Base-by-base conservation (phyloP, 2,113 vertebrate species). In the Chloroceryle aenea region DNA sequence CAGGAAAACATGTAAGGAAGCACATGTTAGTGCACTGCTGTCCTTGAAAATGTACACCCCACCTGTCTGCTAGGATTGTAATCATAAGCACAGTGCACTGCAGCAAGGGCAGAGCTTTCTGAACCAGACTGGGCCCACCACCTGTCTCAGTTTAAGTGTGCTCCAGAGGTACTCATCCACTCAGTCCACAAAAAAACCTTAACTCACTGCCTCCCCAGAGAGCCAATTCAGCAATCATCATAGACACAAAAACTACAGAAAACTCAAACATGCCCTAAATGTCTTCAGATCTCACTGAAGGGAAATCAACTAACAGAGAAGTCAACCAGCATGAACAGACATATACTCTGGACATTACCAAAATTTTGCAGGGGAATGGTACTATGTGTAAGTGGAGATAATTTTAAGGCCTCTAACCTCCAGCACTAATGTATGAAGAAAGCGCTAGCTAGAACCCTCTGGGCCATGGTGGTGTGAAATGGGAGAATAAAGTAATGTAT, bases 101-200 rank as follows among this genome's bases (percentile, higher is more conserved):
- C 68, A 68, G 52, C 30, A 20, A 53, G 16, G 48, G 17, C 48
- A 87, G 68, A 63, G 38, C 17, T 50, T 68, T 68, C 48, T 55
- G 48, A 73, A 15, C 18, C 38, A 59, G 42, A 12, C 8, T 2
- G 1, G 10, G 21, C 10, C 66, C 59, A 34, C 2, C 36, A 53
- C 38, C 14, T 3, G 2, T 1, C 47, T 12, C 63, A 43, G 78
- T 1, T 1, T 20, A 36, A 45, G 23, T 0, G 23, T 27, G 53
- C 32, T 59, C 30, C n/a, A 14, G 9, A 10, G 52, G 27, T 21
- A 34, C n/a, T 36, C n/a, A 11, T 7, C 38, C 64, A 38, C 7
- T 21, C 34, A 76, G 68, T 47, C 36, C 6, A 40, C 4, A 10
- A 43, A 40, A 22, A 52, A 71, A 43, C n/a, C 32, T 47, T 9